Evolutionary conservation across 1,140 invertebrate species (phyloP).

Genomic region (Pseudomyrmex sp.): DNA sequence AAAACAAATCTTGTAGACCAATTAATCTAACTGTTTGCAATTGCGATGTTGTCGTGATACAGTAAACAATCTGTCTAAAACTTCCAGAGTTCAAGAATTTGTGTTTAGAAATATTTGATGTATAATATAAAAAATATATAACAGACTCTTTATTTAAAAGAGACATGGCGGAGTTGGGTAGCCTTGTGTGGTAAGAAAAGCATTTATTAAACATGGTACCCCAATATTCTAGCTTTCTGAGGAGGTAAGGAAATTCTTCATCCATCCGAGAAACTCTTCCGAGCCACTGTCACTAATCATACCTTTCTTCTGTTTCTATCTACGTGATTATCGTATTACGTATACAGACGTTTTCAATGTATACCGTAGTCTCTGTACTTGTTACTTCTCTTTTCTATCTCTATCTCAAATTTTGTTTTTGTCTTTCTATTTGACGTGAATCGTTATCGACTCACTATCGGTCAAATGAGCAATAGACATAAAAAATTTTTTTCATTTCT

Average conservation of each 20-base stretch:
- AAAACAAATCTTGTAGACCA: background rate
- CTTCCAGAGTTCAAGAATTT: background rate
- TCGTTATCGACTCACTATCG: conserved; percentile 62
- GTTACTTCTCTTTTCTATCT: conserved; percentile 44
- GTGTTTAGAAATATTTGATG: conserved; percentile 12
- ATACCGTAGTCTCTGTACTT: conserved; percentile 62
- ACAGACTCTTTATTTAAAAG: conserved; percentile 21
- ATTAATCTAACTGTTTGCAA: no score
- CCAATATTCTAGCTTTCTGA: conserved; percentile 86
- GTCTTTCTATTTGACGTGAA: conserved; percentile 63
- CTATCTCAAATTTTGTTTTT: conserved; percentile 44
- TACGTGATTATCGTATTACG: conserved; percentile 78
- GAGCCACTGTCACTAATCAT: conserved; percentile 78
- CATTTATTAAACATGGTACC: conserved; percentile 84
- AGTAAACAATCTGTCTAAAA: no score
- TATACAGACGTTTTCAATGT: conserved; percentile 72
- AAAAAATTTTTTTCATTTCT: conserved; percentile 36
- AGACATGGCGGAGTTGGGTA: conserved; percentile 64
- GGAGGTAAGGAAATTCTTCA: conserved; percentile 85
- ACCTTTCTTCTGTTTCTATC: conserved; percentile 80
- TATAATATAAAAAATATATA: background rate
- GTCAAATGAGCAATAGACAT: conserved; percentile 47
- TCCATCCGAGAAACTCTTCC: conserved; percentile 83
- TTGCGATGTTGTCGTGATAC: no score
- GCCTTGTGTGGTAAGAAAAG: conserved; percentile 75